Conservation (phyloP, 1,140 invertebrate species). For the Bacillus rossius region DNA sequence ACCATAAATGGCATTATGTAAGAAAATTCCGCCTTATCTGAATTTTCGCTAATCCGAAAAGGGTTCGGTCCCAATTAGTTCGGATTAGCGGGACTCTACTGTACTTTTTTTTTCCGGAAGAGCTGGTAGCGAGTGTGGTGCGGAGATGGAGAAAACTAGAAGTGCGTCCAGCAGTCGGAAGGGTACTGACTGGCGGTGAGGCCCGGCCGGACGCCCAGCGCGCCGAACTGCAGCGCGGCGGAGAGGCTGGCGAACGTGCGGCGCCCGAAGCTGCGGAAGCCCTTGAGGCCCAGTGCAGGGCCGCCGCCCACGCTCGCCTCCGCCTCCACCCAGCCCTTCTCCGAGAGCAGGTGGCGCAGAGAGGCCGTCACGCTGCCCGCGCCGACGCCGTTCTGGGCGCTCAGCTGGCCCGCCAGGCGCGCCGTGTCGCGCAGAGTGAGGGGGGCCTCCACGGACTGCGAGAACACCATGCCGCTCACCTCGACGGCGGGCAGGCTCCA, state of each 20-base stretch:
- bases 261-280: conserved; percentile 62
- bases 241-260: conserved; percentile 67
- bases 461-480: conserved; percentile 85
- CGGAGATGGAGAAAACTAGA: too few species aligned
- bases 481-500: conserved; percentile 67
- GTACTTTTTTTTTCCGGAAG: too few species aligned
- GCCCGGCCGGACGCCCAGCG: conserved; percentile 62
- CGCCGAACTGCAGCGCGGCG: conserved; percentile 62
- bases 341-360: conserved; percentile 68
- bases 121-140: too few species aligned
- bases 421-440: conserved; percentile 79
- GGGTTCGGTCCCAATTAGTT: too few species aligned
- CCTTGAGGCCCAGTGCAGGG: conserved; percentile 63
- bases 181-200: conserved; percentile 61
- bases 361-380: conserved; percentile 66
- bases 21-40: too few species aligned
- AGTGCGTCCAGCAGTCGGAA: too few species aligned
- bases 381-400: conserved; percentile 81
- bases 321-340: conserved; percentile 78
- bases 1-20: too few species aligned
- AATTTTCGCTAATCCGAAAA: too few species aligned
- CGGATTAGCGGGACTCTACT: too few species aligned
- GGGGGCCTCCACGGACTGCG: conserved; percentile 90
- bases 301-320: conserved; percentile 77
- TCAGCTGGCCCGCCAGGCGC: conserved; percentile 71